These are phyloP conservation scores for Smittia sp. DNA, from an alignment of 2,888 invertebrate genomes.

Conservation along the genomic window DNA sequence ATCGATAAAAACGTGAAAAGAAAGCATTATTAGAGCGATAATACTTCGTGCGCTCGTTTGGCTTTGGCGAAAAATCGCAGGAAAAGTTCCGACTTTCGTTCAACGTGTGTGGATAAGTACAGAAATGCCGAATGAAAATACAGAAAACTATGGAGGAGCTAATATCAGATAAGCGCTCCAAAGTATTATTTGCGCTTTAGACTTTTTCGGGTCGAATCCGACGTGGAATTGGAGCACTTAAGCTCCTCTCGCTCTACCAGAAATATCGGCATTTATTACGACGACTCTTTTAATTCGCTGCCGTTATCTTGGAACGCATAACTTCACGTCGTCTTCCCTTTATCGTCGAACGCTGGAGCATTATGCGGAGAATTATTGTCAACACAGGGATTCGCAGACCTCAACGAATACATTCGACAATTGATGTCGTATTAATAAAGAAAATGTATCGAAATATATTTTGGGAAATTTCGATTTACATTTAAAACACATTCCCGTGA, in stretches of 20 bases:
- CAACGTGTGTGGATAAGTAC: slow-evolving; percentile 25
- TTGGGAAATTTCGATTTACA: slow-evolving; percentile 19
- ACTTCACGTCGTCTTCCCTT: neutral
- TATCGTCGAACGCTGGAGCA: neutral
- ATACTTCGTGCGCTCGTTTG: slow-evolving; percentile 23
- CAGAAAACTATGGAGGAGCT: neutral
- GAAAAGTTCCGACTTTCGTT: neutral
- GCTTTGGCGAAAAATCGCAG: neutral
- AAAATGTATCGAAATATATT: neutral
- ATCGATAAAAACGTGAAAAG: slow-evolving; percentile 38
- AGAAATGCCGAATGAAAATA: too few species aligned
- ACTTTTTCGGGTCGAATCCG: neutral
- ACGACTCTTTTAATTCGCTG: slow-evolving; percentile 11
- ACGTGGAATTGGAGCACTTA: neutral
- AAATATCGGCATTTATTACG: neutral
- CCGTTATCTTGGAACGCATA: neutral
- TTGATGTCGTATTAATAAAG: slow-evolving; percentile 24
- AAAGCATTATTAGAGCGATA: slow-evolving; percentile 33
- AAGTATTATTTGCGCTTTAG: slow-evolving; percentile 21
- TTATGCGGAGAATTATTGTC: slow-evolving; percentile 19
- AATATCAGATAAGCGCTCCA: slow-evolving; percentile 11
- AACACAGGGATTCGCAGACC: neutral
- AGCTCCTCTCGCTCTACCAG: neutral
- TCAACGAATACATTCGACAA: neutral
- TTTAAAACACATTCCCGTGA: slow-evolving; percentile 37